Percentiles rank a stretch among this genome's conserved stretches.
Evolutionary conservation across 2,888 invertebrate species (phyloP).

Genomic region (Chalcosyrphus nemorum): DNA sequence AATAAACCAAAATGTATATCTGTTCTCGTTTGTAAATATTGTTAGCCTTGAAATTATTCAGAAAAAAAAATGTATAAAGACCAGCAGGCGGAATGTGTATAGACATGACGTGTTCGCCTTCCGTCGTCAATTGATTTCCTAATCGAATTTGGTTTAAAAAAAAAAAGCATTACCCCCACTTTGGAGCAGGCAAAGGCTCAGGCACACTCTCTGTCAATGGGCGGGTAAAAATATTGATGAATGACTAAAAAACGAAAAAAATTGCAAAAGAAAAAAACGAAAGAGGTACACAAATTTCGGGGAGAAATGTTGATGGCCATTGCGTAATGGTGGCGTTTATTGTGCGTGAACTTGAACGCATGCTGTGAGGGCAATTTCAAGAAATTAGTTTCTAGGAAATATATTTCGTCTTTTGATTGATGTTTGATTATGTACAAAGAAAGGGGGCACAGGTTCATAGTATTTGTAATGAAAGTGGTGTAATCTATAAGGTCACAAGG

Average conservation of each 20-base stretch:
- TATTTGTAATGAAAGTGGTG: no score
- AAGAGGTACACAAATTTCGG: background rate
- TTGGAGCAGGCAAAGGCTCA: background rate
- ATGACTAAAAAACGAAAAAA: background rate
- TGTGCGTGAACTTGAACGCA: conserved; percentile 59
- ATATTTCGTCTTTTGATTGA: background rate
- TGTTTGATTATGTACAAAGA: no score
- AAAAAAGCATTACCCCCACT: background rate
- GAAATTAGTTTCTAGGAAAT: background rate
- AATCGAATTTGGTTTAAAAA: conserved; percentile 41
- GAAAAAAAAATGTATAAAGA: background rate
- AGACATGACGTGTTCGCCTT: conserved; percentile 48
- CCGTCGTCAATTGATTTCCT: conserved; percentile 41
- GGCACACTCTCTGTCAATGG: background rate
- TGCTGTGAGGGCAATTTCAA: conserved; percentile 4
- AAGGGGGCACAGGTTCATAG: background rate
- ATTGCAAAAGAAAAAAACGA: background rate
- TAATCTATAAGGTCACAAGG: no score
- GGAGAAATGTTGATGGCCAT: conserved; percentile 4
- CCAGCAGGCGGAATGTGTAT: conserved; percentile 30
- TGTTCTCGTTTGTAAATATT: conserved; percentile 41
- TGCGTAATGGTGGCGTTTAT: conserved; percentile 17
- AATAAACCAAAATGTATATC: conserved; percentile 30
- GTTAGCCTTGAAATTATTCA: conserved; percentile 55
- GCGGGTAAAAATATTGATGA: conserved; percentile 11